phyloP scores from a whole-genome alignment of 2,797 vertebrate species.

The Phoeniculus purpureus region DNA sequence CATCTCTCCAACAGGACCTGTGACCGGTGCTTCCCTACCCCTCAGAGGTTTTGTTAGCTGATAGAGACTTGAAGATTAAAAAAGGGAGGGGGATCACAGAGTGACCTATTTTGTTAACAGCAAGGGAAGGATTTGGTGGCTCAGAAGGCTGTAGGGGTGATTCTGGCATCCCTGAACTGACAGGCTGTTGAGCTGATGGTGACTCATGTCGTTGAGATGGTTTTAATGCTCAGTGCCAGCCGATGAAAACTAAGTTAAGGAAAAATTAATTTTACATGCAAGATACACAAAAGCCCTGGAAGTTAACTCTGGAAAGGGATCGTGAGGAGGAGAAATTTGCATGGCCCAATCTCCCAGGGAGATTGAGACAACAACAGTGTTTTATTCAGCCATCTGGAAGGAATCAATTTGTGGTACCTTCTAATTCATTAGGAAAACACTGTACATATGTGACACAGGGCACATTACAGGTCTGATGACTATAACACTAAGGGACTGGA shows the following conservation, averaged over 20 bases:
- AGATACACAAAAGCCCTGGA: conserved; percentile 11
- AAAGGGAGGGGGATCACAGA: neutral
- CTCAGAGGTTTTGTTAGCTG: neutral
- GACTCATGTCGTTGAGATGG: conserved; percentile 46
- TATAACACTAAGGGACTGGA: neutral
- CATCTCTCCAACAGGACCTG: neutral
- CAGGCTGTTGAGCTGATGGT: conserved; percentile 24
- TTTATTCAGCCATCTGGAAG: conserved; percentile 61
- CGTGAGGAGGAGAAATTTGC: neutral
- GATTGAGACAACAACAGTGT: neutral
- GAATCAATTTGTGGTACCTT: conserved; percentile 57
- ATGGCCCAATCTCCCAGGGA: conserved; percentile 21
- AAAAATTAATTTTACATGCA: conserved; percentile 61
- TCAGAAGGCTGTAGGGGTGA: neutral
- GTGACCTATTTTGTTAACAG: conserved; percentile 25
- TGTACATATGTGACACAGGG: neutral
- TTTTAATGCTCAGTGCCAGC: conserved; percentile 33
- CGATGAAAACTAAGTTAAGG: conserved; percentile 50
- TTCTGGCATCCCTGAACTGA: conserved; percentile 42
- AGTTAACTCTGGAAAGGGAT: conserved; percentile 43
- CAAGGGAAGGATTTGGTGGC: conserved; percentile 11
- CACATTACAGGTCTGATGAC: conserved; percentile 3
- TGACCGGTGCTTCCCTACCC: neutral
- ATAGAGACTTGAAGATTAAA: neutral
- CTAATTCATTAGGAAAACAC: conserved; percentile 42